phyloP scores from a whole-genome alignment of 2,797 vertebrate genomes.

The Sebastes diploproa region DNA sequence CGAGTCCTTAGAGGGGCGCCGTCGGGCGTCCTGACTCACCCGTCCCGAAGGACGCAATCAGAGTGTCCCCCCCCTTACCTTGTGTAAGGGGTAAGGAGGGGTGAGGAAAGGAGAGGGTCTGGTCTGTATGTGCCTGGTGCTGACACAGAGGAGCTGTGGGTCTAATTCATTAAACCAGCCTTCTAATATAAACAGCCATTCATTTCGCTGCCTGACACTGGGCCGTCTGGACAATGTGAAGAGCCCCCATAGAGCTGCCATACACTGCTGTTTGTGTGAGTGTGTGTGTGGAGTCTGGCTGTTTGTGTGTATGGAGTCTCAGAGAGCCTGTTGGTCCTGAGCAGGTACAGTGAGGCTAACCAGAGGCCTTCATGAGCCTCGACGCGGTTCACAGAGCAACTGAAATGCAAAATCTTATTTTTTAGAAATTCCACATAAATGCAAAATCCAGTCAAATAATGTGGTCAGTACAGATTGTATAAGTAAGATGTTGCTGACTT shows the following conservation, averaged over 20 bases:
- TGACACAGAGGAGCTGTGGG: constrained; percentile 92
- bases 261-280: constrained; percentile 47
- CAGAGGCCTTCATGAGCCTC: constrained; percentile 66
- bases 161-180: constrained; percentile 99
- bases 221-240: constrained; percentile 98
- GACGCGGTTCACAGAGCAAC: constrained; percentile 63
- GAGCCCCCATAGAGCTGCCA: constrained; percentile 81
- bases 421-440: constrained; percentile 28
- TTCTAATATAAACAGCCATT: constrained; percentile 99
- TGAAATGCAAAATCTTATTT: constrained; percentile 26
- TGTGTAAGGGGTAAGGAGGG: constrained; percentile 41
- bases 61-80: constrained; percentile 64
- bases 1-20: constrained; percentile 89
- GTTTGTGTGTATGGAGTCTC: constrained; percentile 48
- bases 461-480: background rate
- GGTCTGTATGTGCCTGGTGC: constrained; percentile 90
- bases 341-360: constrained; percentile 74
- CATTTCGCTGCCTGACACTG: constrained; percentile 93
- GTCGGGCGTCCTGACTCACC: constrained; percentile 86
- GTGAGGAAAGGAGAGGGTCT: constrained; percentile 77
- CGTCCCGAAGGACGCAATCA: constrained; percentile 93
- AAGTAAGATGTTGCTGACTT: background rate
- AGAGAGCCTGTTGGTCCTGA: constrained; percentile 49
- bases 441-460: constrained; percentile 21
- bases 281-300: constrained; percentile 34